These are phyloP conservation scores for Nesogale talazaci DNA, from an alignment of 2,113 vertebrate species.

Conservation along the genomic window DNA sequence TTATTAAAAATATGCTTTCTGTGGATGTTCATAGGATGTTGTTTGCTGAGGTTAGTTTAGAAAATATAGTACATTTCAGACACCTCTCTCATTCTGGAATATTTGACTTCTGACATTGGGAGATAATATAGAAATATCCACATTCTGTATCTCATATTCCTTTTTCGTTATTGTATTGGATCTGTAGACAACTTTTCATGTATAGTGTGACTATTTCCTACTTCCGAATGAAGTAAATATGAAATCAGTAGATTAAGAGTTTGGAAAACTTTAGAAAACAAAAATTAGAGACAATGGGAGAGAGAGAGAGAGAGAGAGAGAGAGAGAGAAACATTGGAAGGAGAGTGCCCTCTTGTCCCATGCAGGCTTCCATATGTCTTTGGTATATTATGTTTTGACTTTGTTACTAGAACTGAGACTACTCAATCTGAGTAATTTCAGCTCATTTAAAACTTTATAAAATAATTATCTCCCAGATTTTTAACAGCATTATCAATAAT, in stretches of 20 bases:
- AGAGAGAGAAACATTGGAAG: accelerated
- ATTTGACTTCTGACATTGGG: conserved; percentile 23
- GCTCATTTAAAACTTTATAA: conserved; percentile 52
- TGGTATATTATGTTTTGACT: neutral
- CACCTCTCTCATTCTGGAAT: neutral
- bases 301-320: neutral
- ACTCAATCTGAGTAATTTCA: conserved; percentile 26
- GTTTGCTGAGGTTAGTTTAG: neutral
- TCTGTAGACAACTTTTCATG: conserved; percentile 14
- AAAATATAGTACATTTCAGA: neutral
- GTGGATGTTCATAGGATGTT: neutral
- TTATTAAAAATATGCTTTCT: conserved; percentile 17
- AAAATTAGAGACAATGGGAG: neutral
- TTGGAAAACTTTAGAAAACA: conserved; percentile 33
- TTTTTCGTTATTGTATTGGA: neutral
- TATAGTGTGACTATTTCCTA: neutral
- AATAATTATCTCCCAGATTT: conserved; percentile 31
- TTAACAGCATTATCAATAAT: conserved; percentile 15
- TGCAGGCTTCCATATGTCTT: neutral
- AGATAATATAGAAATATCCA: neutral
- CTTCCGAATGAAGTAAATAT: conserved; percentile 22
- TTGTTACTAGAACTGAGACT: neutral
- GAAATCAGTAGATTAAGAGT: conserved; percentile 3
- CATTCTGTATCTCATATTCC: neutral
- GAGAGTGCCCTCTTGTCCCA: neutral